Conservation (phyloP, 2,797 vertebrate species). For the Adrianichthys oophorus region DNA sequence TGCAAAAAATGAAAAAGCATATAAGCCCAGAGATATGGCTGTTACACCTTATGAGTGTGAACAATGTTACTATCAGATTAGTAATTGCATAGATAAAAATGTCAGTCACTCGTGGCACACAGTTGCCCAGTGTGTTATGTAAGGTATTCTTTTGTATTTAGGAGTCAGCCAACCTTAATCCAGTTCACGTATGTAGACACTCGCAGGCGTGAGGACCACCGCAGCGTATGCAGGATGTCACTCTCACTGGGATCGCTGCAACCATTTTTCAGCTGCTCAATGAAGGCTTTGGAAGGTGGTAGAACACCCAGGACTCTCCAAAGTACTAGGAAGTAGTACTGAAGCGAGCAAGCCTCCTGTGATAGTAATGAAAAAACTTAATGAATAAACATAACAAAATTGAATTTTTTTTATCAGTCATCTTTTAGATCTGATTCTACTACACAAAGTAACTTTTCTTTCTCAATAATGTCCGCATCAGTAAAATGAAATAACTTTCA, state of each 20-base stretch:
- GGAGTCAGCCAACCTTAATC: conserved; percentile 85
- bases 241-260: conserved; percentile 89
- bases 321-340: conserved; percentile 95
- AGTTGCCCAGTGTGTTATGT: not conserved
- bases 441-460: too few species aligned
- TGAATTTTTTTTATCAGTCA: not conserved
- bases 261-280: conserved; percentile 89
- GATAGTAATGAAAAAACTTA: not conserved
- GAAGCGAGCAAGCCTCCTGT: conserved; percentile 97
- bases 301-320: conserved; percentile 95
- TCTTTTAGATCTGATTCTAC: not conserved
- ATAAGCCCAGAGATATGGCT: too few species aligned
- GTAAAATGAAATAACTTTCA: not conserved
- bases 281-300: conserved; percentile 90
- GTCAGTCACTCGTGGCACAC: not conserved
- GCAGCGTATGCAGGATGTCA: conserved; percentile 92
- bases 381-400: not conserved
- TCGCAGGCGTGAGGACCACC: conserved; percentile 94
- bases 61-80: too few species aligned
- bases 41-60: too few species aligned
- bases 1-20: too few species aligned
- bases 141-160: not conserved
- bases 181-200: conserved; percentile 87
- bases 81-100: too few species aligned
- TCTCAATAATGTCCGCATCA: too few species aligned